phyloP scores from a whole-genome alignment of 1,140 invertebrate species.

The Pectinophora gossypiella region DNA sequence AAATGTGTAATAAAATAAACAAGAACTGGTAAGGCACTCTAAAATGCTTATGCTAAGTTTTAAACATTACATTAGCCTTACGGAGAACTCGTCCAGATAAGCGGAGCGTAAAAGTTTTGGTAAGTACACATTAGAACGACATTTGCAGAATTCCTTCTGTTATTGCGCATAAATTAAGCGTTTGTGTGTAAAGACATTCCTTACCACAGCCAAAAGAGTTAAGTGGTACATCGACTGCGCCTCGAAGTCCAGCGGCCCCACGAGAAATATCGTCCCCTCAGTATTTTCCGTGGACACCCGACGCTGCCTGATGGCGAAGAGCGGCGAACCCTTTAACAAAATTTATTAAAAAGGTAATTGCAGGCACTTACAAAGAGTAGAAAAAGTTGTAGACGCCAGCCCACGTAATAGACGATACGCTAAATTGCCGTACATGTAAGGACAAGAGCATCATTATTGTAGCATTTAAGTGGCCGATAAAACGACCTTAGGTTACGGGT shows the following conservation, averaged over 20 bases:
- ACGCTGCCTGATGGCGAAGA: slow-evolving; percentile 86
- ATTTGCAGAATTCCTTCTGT: background rate
- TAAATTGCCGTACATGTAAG: slow-evolving; percentile 42
- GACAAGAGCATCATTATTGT: slow-evolving; percentile 41
- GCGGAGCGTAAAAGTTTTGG: background rate
- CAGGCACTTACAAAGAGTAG: slow-evolving; percentile 5
- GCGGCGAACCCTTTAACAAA: slow-evolving; percentile 77
- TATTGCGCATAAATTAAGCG: background rate
- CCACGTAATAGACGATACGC: slow-evolving; percentile 22
- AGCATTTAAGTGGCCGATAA: slow-evolving; percentile 47
- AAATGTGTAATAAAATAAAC: too few relatives aligned
- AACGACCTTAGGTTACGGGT: slow-evolving; percentile 38
- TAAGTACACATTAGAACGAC: background rate
- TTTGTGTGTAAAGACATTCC: slow-evolving; percentile 32
- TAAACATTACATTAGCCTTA: background rate
- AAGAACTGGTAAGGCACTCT: too few relatives aligned
- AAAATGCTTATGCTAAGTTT: too few relatives aligned
- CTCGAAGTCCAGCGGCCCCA: slow-evolving; percentile 88
- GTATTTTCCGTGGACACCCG: slow-evolving; percentile 83
- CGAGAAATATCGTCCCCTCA: slow-evolving; percentile 84
- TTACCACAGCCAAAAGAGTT: slow-evolving; percentile 88
- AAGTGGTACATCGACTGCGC: slow-evolving; percentile 89
- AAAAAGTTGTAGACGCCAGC: slow-evolving; percentile 10
- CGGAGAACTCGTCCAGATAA: background rate
- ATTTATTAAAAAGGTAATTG: slow-evolving; percentile 17